Percentiles rank a stretch among this genome's conserved stretches.
Conservation (phyloP, 1,140 invertebrate species). For the Meteorus sp. region DNA sequence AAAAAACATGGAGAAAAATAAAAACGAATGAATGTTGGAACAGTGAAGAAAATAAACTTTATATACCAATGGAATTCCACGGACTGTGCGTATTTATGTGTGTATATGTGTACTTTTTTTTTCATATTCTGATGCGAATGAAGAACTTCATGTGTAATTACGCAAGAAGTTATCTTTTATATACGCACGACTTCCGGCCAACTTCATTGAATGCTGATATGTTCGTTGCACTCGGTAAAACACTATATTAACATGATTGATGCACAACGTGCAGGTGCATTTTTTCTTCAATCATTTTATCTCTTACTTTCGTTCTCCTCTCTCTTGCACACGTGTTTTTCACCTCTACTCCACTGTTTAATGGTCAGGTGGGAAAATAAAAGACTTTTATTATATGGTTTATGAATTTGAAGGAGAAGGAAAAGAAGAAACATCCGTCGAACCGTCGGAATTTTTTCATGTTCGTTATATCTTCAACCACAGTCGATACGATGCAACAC, state of each 20-base stretch:
- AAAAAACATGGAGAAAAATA: not conserved
- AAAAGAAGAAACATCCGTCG: too few relatives aligned
- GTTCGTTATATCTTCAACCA: too few relatives aligned
- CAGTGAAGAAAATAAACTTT: not conserved
- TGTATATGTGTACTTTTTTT: not conserved
- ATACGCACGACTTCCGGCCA: conserved; percentile 12
- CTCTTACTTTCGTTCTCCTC: not conserved
- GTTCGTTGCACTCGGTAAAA: conserved; percentile 16
- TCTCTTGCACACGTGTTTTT: not conserved
- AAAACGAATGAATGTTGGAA: not conserved
- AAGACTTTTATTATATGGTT: too few relatives aligned
- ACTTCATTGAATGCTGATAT: conserved; percentile 14
- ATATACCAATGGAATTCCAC: not conserved
- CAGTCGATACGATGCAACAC: too few relatives aligned
- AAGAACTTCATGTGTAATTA: conserved; percentile 3
- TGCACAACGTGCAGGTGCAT: conserved; percentile 2
- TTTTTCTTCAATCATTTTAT: not conserved
- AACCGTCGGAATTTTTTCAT: too few relatives aligned
- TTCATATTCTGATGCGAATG: not conserved
- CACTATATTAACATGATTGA: conserved; percentile 15
- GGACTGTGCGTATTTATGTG: too few relatives aligned
- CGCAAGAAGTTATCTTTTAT: conserved; percentile 8
- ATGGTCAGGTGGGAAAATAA: too few relatives aligned
- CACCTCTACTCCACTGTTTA: not conserved
- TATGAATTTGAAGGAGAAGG: too few relatives aligned